Base-by-base conservation (phyloP, 2,797 vertebrate species). In the Dendrocincla tyrannina region DNA sequence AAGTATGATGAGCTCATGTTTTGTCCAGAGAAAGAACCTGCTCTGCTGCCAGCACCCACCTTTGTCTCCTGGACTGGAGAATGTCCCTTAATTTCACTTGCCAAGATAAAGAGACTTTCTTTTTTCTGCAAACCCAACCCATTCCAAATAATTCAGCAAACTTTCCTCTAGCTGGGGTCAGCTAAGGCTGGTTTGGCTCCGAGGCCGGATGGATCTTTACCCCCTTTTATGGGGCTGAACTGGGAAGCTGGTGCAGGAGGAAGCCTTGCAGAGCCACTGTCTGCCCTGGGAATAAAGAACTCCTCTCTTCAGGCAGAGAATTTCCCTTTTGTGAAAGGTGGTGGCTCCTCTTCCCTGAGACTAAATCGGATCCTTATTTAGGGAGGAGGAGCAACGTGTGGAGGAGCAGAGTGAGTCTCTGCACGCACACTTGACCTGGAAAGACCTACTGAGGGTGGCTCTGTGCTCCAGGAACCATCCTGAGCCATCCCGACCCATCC, bases 231-330 rank as follows among this genome's bases (percentile, higher is more conserved):
- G 69, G 59, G 66, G 32, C 79, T 33, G 30, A 66, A 5, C 20
- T 10, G 72, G 59, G 92, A 75, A 85, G 85, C 69, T 59, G 85
- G 24, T 46, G 80, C 79, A 32, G 64, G 89, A 93, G 76, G 89
- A 80, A 94, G 67, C 8, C 47, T 49, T 8, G 82, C 66, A 83
- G 76, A 88, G 91, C 76, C 76, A 37, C 95, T 85, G 73, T 58
- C 94, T 91, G 88, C 58, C 63, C 83, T 76, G 1, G 13, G 70
- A 84, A 95, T 88, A 96, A 93, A 95, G 88, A 91, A 75, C 88
- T 94, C 67, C 82, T 94, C 85, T 97, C 76, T 79, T 59, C 89
- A 53, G 62, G 89, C 52, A 92, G 59, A 93, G 85, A 96, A 96
- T 75, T 84, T 88, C 88, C 55, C 83, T 91, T 89, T 94, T 95